Percentiles rank a stretch among this genome's conserved stretches.
phyloP scores from a whole-genome alignment of 2,888 invertebrate genomes.

The Drosophila lutescens region DNA sequence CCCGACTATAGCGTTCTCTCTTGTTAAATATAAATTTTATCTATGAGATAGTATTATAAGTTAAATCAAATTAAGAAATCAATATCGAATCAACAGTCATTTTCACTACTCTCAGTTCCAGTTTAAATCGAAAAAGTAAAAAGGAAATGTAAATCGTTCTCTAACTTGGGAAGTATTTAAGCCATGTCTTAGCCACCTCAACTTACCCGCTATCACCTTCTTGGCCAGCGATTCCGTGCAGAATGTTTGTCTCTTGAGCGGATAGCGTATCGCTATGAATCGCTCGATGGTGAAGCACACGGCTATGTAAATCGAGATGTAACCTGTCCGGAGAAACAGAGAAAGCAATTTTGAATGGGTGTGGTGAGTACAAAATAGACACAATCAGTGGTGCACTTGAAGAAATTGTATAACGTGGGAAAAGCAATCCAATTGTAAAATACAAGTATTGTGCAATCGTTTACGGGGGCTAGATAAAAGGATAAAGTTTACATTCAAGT shows the following conservation, averaged over 20 bases:
- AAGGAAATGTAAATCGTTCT: too few relatives aligned
- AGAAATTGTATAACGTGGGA: not conserved
- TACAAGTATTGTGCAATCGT: not conserved
- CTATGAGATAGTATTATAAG: too few relatives aligned
- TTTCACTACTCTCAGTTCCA: too few relatives aligned
- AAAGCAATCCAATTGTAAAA: not conserved
- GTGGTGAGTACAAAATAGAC: slow-evolving; percentile 4
- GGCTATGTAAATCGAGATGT: slow-evolving; percentile 90
- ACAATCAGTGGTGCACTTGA: slow-evolving; percentile 9
- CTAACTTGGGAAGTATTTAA: not conserved
- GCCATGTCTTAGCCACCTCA: not conserved
- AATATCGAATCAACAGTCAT: too few relatives aligned
- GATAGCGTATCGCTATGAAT: slow-evolving; percentile 91
- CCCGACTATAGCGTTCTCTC: too few relatives aligned
- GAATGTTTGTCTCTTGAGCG: slow-evolving; percentile 88
- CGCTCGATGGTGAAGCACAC: slow-evolving; percentile 91
- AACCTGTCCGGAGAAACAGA: slow-evolving; percentile 83
- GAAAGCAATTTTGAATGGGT: slow-evolving; percentile 6
- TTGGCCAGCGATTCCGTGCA: slow-evolving; percentile 90
- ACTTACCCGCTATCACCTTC: slow-evolving; percentile 86
- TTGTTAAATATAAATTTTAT: too few relatives aligned
- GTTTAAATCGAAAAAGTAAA: too few relatives aligned
- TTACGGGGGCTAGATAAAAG: too few relatives aligned
- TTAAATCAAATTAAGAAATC: too few relatives aligned
- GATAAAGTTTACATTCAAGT: not conserved